Evolutionary conservation across 2,797 vertebrate species (phyloP).

Genomic region (Schizopygopsis pylzovi): DNA sequence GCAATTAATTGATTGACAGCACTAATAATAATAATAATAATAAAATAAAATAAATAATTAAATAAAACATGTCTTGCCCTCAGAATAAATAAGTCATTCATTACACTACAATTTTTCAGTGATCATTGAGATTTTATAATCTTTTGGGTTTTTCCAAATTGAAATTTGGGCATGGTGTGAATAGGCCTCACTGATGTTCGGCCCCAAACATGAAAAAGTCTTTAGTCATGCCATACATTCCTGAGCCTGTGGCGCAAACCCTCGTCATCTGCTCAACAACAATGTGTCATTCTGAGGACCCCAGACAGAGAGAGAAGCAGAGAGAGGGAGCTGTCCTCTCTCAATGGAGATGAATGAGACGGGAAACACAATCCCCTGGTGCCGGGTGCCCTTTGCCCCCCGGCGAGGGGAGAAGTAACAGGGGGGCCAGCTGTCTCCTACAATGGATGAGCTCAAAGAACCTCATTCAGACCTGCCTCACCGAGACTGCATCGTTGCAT

Average conservation of each 20-base stretch:
- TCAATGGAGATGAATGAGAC: constrained; percentile 67
- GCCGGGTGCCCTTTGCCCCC: constrained; percentile 75
- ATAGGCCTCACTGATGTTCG: constrained; percentile 32
- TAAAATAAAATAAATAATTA: no score
- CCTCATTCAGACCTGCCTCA: constrained; percentile 75
- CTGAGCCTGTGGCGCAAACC: constrained; percentile 42
- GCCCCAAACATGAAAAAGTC: constrained; percentile 37
- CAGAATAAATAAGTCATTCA: not conserved
- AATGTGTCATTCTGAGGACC: constrained; percentile 55
- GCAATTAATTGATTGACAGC: no score
- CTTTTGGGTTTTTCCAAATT: constrained; percentile 17
- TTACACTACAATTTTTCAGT: not conserved
- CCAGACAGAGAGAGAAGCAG: constrained; percentile 56
- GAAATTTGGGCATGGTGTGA: constrained; percentile 6
- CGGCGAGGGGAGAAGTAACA: constrained; percentile 75
- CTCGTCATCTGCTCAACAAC: constrained; percentile 60
- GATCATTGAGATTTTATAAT: constrained; percentile 18
- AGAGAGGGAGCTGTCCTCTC: constrained; percentile 64
- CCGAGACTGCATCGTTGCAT: constrained; percentile 64
- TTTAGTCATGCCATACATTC: constrained; percentile 49
- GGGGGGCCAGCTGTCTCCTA: constrained; percentile 83
- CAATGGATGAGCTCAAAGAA: constrained; percentile 78
- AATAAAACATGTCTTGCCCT: not conserved
- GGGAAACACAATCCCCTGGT: constrained; percentile 79
- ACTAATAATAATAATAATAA: no score